Conservation (phyloP, 2,888 invertebrate genomes). For the Galeruca laticollis region DNA sequence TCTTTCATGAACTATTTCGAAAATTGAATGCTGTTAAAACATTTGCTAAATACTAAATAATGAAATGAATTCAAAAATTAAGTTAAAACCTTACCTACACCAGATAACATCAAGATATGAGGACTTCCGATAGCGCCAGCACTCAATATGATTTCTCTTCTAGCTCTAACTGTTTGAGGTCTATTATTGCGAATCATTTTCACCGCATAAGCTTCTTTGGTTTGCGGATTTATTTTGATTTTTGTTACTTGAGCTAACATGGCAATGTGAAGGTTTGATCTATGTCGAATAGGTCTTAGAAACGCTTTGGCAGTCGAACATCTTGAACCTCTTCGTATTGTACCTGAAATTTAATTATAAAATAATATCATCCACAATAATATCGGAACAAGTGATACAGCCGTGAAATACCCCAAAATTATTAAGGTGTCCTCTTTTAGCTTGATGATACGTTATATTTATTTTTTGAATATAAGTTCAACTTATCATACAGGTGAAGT, state of each 20-base stretch:
- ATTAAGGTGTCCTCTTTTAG: too few species aligned
- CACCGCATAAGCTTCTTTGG: conserved; percentile 81
- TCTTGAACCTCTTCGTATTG: conserved; percentile 82
- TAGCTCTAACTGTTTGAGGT: conserved; percentile 76
- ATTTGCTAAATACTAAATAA: too few species aligned
- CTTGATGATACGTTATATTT: too few species aligned
- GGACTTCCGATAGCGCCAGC: conserved; percentile 92
- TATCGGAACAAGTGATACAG: neutral
- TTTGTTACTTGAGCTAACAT: conserved; percentile 79
- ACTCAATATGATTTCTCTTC: conserved; percentile 85
- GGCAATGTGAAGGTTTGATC: conserved; percentile 84
- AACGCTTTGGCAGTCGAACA: conserved; percentile 93
- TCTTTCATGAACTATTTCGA: too few species aligned
- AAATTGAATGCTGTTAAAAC: too few species aligned
- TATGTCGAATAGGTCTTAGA: conserved; percentile 81
- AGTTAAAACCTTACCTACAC: conserved; percentile 68
- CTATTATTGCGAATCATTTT: conserved; percentile 78
- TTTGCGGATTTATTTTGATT: conserved; percentile 76
- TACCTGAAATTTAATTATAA: conserved; percentile 46
- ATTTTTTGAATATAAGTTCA: too few species aligned
- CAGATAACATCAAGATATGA: conserved; percentile 91
- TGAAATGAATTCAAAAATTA: neutral
- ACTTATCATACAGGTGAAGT: too few species aligned
- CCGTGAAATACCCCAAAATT: too few species aligned
- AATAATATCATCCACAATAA: neutral